phyloP scores from a whole-genome alignment of 2,113 vertebrate species.

The Phylloscopus whistleri region DNA sequence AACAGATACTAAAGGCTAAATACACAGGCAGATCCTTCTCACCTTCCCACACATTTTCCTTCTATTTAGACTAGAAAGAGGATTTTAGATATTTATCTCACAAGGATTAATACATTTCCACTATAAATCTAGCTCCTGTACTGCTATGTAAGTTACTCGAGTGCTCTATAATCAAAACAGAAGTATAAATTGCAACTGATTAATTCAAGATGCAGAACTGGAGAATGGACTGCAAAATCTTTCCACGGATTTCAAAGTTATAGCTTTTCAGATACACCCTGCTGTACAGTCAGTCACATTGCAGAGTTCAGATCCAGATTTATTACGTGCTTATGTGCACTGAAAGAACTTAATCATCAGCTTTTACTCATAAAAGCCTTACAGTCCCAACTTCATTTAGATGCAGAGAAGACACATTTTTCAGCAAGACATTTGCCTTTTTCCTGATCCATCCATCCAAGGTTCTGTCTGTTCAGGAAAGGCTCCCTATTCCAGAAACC shows the following conservation, averaged over 20 bases:
- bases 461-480: neutral
- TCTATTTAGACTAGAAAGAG: neutral
- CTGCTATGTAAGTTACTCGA: neutral
- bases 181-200: slow-evolving; percentile 1
- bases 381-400: neutral
- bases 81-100: neutral
- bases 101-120: neutral
- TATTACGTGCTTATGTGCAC: neutral
- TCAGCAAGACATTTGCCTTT: neutral
- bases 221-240: neutral
- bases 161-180: neutral
- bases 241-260: neutral
- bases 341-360: slow-evolving; percentile 16
- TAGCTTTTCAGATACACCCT: slow-evolving; percentile 2
- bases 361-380: neutral
- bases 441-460: neutral
- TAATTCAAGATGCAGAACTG: neutral
- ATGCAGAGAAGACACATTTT: neutral
- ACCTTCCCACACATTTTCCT: neutral
- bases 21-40: neutral
- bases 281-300: neutral
- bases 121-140: neutral
- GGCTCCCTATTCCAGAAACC: neutral
- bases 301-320: slow-evolving; percentile 8
- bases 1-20: neutral